Conservation (phyloP, 2,113 vertebrate species). For the Halichoeres trimaculatus region DNA sequence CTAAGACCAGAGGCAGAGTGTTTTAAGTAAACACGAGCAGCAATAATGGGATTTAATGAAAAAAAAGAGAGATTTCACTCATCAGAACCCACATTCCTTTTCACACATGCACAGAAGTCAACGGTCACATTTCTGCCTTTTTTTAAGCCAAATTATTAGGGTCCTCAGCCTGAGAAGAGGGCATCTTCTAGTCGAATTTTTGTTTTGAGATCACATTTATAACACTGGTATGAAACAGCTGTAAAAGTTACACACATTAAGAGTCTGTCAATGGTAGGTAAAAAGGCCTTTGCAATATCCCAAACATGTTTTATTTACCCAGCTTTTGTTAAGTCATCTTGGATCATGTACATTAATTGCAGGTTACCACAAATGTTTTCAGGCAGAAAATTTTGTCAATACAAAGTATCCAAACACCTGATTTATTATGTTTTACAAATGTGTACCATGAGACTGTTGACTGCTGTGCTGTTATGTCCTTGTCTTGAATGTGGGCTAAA, state of each 20-base stretch:
- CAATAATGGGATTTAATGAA: slow-evolving; percentile 44
- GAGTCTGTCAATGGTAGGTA: no score
- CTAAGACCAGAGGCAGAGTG: not conserved
- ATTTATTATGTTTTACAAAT: slow-evolving; percentile 21
- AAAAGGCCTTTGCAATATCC: no score
- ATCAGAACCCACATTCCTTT: slow-evolving; percentile 50
- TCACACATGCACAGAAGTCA: slow-evolving; percentile 57
- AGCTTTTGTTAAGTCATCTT: not conserved
- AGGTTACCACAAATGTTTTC: not conserved
- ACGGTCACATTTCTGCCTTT: slow-evolving; percentile 24
- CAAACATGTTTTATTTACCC: slow-evolving; percentile 4
- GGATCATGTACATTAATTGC: not conserved
- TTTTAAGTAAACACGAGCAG: not conserved
- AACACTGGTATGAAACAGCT: not conserved
- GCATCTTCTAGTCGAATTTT: no score
- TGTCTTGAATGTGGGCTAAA: slow-evolving; percentile 49
- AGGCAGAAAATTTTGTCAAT: not conserved
- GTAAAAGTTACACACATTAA: no score
- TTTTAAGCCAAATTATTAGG: slow-evolving; percentile 24
- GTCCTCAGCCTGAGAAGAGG: no score
- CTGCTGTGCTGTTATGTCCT: slow-evolving; percentile 43
- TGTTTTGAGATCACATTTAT: not conserved
- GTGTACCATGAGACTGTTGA: slow-evolving; percentile 46
- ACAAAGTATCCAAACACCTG: slow-evolving; percentile 1
- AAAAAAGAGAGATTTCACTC: slow-evolving; percentile 57